phyloP scores from a whole-genome alignment of 2,888 invertebrate species.

The Scrobipalpa atriplicella region DNA sequence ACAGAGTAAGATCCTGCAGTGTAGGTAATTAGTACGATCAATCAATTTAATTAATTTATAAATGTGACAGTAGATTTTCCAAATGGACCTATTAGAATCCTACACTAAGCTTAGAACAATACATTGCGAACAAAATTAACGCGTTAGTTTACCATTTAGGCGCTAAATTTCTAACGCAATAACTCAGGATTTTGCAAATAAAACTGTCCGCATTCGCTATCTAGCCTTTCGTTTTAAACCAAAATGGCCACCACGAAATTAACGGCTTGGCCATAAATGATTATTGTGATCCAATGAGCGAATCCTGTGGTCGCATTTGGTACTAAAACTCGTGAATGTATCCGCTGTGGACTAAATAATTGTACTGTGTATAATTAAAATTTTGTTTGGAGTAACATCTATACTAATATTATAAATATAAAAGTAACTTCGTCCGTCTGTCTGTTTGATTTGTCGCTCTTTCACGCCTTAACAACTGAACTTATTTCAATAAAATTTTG shows the following conservation, averaged over 20 bases:
- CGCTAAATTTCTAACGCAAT: constrained; percentile 10
- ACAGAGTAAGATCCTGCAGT: too few species aligned
- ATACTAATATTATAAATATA: too few species aligned
- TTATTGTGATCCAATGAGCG: constrained; percentile 24
- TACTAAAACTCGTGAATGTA: not conserved
- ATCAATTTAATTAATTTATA: too few species aligned
- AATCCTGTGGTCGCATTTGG: constrained; percentile 16
- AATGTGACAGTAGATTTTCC: too few species aligned
- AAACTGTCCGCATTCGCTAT: constrained; percentile 21
- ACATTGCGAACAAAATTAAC: not conserved
- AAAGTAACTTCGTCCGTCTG: too few species aligned
- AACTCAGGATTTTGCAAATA: constrained; percentile 2
- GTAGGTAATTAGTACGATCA: too few species aligned
- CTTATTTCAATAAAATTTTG: too few species aligned
- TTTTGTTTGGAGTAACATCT: not conserved
- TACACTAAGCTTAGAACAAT: not conserved
- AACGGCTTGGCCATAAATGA: constrained; percentile 19
- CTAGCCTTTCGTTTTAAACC: constrained; percentile 15
- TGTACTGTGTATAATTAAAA: not conserved
- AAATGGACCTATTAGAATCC: not conserved
- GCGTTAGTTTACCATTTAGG: constrained; percentile 2
- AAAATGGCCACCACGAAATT: constrained; percentile 15
- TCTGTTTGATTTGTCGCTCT: too few species aligned
- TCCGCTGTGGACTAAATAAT: too few species aligned
- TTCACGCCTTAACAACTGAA: too few species aligned